phyloP scores from a whole-genome alignment of 2,113 vertebrate genomes.

The Pelusios castaneus region DNA sequence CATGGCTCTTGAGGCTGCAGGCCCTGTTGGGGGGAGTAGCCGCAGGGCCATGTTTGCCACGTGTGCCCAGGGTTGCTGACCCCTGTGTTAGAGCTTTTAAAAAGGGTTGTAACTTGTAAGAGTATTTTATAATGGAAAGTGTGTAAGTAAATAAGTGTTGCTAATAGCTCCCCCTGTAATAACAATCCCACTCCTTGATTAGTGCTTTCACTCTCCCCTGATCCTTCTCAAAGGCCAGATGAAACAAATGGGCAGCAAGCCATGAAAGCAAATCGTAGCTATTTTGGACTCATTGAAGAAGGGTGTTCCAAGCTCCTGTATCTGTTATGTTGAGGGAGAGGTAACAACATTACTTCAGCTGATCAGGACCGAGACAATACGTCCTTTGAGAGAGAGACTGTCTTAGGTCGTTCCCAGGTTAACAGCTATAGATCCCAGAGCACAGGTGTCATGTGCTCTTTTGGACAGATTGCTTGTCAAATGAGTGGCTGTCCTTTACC shows the following conservation, averaged over 20 bases:
- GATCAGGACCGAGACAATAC: not conserved
- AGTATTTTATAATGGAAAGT: rapidly evolving
- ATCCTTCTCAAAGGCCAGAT: not conserved
- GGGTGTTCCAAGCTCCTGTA: not conserved
- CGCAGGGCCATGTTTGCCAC: too few species aligned
- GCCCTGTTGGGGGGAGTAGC: too few species aligned
- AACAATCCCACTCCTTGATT: not conserved
- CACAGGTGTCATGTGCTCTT: not conserved
- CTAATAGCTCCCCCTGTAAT: not conserved
- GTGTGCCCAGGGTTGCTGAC: too few species aligned
- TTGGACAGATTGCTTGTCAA: not conserved
- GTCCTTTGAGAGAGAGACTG: not conserved
- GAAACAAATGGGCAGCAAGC: not conserved
- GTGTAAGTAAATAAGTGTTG: rapidly evolving
- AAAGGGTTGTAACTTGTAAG: not conserved
- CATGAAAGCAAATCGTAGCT: not conserved
- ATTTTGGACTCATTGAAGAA: not conserved
- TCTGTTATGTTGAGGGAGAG: not conserved
- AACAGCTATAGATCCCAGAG: not conserved
- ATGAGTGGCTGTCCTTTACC: not conserved
- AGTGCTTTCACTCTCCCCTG: not conserved
- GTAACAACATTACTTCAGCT: not conserved
- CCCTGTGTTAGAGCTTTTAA: not conserved
- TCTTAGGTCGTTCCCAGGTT: not conserved
- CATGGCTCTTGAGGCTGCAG: too few species aligned